Evolutionary conservation across 2,888 invertebrate genomes (phyloP).

Genomic region (Hydrotaea cyrtoneurina): DNA sequence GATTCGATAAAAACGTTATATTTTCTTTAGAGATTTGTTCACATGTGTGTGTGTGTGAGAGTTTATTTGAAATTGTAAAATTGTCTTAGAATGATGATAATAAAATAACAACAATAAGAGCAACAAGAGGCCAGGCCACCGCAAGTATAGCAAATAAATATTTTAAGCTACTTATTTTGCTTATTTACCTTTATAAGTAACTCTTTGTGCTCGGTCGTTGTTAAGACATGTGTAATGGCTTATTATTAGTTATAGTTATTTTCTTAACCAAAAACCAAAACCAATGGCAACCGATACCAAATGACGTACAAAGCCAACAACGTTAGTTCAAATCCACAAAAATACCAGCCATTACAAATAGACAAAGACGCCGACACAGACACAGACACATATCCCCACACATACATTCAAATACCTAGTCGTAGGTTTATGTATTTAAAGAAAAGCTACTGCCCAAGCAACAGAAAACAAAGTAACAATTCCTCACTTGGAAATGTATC

Average conservation of each 20-base stretch:
- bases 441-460: neutral
- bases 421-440: neutral
- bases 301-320: neutral
- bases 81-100: neutral
- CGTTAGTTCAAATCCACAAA: neutral
- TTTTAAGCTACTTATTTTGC: constrained; percentile 64
- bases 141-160: constrained; percentile 6
- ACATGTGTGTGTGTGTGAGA: neutral
- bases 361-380: neutral
- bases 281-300: constrained; percentile 15
- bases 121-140: no score
- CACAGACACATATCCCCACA: no score
- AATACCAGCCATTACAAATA: neutral
- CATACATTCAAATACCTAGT: no score
- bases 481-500: no score
- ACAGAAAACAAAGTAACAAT: neutral
- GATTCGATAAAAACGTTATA: neutral
- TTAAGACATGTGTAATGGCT: constrained; percentile 30
- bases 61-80: constrained; percentile 2
- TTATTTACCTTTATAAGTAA: constrained; percentile 55
- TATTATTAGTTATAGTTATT: constrained; percentile 28
- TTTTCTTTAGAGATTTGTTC: neutral
- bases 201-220: constrained; percentile 16
- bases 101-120: neutral
- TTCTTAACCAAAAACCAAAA: neutral